phyloP scores from a whole-genome alignment of 2,888 invertebrate species.

The Sesia bembeciformis region DNA sequence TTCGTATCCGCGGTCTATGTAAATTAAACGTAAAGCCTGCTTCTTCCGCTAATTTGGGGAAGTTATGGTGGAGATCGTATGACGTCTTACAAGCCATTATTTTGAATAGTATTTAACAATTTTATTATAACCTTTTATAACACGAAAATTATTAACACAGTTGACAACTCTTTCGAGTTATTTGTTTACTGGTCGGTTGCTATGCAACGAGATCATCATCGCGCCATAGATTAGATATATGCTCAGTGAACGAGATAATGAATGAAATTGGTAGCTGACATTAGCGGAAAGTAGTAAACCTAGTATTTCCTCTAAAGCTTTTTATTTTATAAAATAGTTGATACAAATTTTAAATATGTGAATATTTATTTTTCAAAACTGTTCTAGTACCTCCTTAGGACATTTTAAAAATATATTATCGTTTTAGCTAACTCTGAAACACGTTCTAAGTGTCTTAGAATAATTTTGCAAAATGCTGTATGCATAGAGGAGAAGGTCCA shows the following conservation, averaged over 20 bases:
- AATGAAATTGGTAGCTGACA: too few species aligned
- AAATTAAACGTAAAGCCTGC: constrained; percentile 80
- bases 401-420: background rate
- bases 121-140: background rate
- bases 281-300: too few species aligned
- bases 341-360: background rate
- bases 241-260: too few species aligned
- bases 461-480: background rate
- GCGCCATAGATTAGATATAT: too few species aligned
- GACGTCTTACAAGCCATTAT: constrained; percentile 60
- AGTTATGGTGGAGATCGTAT: constrained; percentile 78
- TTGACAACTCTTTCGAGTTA: background rate
- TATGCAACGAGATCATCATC: constrained; percentile 18
- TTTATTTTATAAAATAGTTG: too few species aligned
- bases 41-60: constrained; percentile 79
- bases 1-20: constrained; percentile 70
- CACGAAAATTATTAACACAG: too few species aligned
- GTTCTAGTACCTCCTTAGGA: background rate
- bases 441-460: background rate
- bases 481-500: background rate
- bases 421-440: too few species aligned
- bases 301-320: too few species aligned
- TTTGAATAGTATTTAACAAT: background rate
- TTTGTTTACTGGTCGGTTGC: constrained; percentile 21
- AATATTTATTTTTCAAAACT: background rate